These are phyloP conservation scores for Eonycteris spelaea DNA, from an alignment of 2,113 vertebrate genomes.

Conservation along the genomic window DNA sequence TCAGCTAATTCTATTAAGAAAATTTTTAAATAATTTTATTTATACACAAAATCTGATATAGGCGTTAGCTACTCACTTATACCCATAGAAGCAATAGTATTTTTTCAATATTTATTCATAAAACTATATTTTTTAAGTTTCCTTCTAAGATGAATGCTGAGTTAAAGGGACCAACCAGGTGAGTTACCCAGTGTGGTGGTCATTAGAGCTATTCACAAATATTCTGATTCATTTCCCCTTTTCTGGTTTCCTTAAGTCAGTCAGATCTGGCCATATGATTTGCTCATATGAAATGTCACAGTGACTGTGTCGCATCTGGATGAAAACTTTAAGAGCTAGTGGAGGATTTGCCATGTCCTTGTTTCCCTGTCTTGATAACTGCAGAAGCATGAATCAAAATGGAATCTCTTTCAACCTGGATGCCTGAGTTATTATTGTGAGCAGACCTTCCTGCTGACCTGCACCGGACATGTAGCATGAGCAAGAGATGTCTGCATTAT, in stretches of 20 bases:
- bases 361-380: background rate
- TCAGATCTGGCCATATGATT: background rate
- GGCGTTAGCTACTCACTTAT: background rate
- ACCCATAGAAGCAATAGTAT: background rate
- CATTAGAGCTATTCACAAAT: background rate
- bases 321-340: background rate
- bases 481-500: background rate
- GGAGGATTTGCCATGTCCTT: background rate
- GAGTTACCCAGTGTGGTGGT: background rate
- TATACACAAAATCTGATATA: background rate
- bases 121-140: background rate
- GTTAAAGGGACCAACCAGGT: background rate
- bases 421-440: background rate
- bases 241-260: background rate
- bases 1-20: slow-evolving; percentile 14
- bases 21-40: slow-evolving; percentile 21
- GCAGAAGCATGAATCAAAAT: background rate
- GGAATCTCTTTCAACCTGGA: background rate
- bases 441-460: background rate
- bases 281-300: background rate
- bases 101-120: slow-evolving; percentile 17
- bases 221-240: background rate
- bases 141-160: slow-evolving; percentile 7
- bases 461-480: background rate
- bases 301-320: background rate